phyloP scores from a whole-genome alignment of 1,140 invertebrate genomes.

The Bombus haemorrhoidalis region DNA sequence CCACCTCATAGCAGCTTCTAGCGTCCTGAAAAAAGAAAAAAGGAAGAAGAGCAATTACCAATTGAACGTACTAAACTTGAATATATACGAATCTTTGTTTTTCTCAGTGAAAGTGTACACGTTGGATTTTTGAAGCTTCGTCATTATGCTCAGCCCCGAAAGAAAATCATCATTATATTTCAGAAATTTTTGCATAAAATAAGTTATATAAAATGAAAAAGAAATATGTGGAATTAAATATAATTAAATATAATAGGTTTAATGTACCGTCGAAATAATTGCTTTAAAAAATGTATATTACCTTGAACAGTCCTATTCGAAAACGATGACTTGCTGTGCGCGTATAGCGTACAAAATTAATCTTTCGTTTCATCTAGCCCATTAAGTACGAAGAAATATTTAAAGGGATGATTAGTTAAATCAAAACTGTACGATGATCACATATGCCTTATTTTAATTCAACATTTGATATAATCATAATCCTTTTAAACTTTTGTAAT shows the following conservation, averaged over 20 bases:
- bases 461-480: background rate
- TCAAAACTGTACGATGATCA: background rate
- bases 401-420: background rate
- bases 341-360: background rate
- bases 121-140: slow-evolving; percentile 54
- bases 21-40: slow-evolving; percentile 31
- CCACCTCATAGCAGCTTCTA: background rate
- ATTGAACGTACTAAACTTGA: slow-evolving; percentile 13
- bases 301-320: background rate
- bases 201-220: background rate
- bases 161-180: slow-evolving; percentile 68
- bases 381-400: no score
- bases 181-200: background rate
- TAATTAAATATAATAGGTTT: no score
- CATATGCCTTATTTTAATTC: background rate
- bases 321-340: background rate
- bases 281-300: background rate
- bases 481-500: background rate
- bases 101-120: slow-evolving; percentile 60
- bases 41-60: slow-evolving; percentile 33
- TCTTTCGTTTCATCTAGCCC: background rate
- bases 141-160: slow-evolving; percentile 72
- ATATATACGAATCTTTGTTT: background rate
- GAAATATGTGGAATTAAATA: no score
- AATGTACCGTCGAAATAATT: no score